These are phyloP conservation scores for Nothocercus julius DNA, from an alignment of 2,113 vertebrate species.

Conservation along the genomic window DNA sequence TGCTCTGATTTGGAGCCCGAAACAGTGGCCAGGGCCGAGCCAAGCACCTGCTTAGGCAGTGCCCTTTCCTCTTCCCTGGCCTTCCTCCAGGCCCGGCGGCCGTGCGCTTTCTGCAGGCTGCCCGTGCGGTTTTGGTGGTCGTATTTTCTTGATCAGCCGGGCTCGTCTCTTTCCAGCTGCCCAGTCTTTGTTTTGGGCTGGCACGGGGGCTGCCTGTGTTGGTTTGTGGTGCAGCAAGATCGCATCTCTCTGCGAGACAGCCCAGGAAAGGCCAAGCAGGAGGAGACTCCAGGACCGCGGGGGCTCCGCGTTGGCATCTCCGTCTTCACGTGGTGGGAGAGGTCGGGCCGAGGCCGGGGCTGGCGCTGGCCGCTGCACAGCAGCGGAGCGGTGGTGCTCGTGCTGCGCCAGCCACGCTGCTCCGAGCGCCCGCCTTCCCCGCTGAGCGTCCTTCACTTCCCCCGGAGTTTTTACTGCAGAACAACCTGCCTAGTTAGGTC, in stretches of 20 bases:
- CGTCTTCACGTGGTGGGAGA: too few relatives aligned
- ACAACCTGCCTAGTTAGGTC: not conserved
- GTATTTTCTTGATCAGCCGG: not conserved
- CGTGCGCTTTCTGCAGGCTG: not conserved
- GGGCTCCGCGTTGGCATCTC: too few relatives aligned
- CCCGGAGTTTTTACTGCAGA: not conserved
- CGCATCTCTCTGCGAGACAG: not conserved
- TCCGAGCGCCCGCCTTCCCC: not conserved
- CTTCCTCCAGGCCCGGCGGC: not conserved
- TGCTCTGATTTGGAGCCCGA: conserved; percentile 19
- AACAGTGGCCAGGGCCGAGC: not conserved
- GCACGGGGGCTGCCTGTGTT: not conserved
- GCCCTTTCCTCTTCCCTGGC: not conserved
- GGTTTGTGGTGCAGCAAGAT: not conserved
- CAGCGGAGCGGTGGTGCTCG: not conserved
- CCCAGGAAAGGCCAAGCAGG: not conserved
- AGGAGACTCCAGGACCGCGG: not conserved
- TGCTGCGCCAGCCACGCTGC: not conserved
- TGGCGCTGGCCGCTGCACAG: too few relatives aligned
- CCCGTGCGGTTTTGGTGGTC: not conserved
- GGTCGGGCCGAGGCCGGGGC: too few relatives aligned
- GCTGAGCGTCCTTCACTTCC: not conserved
- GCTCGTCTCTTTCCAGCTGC: not conserved
- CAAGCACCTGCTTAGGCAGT: not conserved
- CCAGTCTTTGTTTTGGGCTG: not conserved